Percentiles rank a stretch among this genome's conserved stretches.
These are phyloP conservation scores for Corydoras sp. DNA, from an alignment of 2,113 vertebrate species.

Conservation along the genomic window DNA sequence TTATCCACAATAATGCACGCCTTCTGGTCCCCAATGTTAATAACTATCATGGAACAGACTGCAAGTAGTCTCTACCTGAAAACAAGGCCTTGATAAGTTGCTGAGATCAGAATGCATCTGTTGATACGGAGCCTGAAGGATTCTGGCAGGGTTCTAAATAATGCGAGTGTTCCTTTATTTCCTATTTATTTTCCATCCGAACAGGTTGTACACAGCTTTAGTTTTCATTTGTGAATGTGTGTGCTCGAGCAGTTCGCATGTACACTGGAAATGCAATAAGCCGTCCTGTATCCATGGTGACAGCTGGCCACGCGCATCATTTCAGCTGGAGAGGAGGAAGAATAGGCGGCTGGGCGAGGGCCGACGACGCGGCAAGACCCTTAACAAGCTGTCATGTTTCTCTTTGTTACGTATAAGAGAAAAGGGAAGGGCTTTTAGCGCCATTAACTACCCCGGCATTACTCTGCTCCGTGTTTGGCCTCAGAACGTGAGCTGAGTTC, in stretches of 20 bases:
- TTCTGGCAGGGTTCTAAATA: too few species aligned
- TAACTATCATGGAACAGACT: too few species aligned
- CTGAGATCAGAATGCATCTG: too few species aligned
- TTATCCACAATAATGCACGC: too few species aligned
- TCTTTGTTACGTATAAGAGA: slow-evolving; percentile 34
- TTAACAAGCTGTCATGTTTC: slow-evolving; percentile 46
- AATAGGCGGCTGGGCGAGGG: slow-evolving; percentile 34
- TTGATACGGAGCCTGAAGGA: too few species aligned
- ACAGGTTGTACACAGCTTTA: too few species aligned
- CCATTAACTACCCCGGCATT: slow-evolving; percentile 41
- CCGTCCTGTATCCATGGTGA: slow-evolving; percentile 48
- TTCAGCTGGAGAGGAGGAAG: slow-evolving; percentile 33
- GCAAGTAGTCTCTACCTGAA: too few species aligned
- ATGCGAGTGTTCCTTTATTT: too few species aligned
- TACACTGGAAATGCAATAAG: slow-evolving; percentile 29
- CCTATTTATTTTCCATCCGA: too few species aligned
- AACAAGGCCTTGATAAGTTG: too few species aligned
- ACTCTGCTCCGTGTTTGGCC: slow-evolving; percentile 26
- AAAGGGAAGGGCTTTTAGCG: slow-evolving; percentile 40
- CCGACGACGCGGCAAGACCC: slow-evolving; percentile 32
- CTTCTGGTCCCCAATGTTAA: too few species aligned
- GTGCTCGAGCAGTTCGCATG: slow-evolving; percentile 15
- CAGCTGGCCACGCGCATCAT: slow-evolving; percentile 37
- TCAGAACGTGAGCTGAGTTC: slow-evolving; percentile 36
- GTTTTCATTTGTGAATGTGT: background rate